Conservation (phyloP, 2,797 vertebrate species). For the Psittacula echo region DNA sequence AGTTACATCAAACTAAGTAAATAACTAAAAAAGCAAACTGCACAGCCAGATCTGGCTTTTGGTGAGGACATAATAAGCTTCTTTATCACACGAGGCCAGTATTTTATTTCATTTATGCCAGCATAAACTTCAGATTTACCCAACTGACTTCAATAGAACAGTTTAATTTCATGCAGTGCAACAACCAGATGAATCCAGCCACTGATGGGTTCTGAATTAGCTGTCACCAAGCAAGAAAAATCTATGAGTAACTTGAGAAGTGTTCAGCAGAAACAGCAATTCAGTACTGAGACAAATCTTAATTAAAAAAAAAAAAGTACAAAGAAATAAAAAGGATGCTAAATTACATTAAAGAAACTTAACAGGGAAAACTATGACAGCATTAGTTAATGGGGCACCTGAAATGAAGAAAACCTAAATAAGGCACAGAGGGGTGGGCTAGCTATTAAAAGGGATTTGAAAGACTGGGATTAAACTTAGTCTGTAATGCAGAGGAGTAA, state of each 20-base stretch:
- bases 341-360: neutral
- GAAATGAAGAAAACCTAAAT: neutral
- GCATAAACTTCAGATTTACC: neutral
- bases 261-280: neutral
- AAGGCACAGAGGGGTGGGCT: neutral
- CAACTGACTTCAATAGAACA: neutral
- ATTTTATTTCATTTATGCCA: neutral
- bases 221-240: neutral
- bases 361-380: neutral
- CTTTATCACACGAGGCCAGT: neutral
- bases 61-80: accelerated
- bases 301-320: neutral
- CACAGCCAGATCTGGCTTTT: neutral
- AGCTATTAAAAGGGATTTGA: neutral
- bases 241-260: neutral
- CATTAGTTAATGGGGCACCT: neutral
- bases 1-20: neutral
- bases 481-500: neutral
- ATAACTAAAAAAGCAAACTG: neutral
- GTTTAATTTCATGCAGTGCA: neutral
- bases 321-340: neutral
- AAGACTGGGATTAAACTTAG: neutral
- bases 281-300: neutral
- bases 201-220: neutral
- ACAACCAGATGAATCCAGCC: neutral